Evolutionary conservation across 2,888 invertebrate genomes (phyloP).

Genomic region (Electrophaes corylata): DNA sequence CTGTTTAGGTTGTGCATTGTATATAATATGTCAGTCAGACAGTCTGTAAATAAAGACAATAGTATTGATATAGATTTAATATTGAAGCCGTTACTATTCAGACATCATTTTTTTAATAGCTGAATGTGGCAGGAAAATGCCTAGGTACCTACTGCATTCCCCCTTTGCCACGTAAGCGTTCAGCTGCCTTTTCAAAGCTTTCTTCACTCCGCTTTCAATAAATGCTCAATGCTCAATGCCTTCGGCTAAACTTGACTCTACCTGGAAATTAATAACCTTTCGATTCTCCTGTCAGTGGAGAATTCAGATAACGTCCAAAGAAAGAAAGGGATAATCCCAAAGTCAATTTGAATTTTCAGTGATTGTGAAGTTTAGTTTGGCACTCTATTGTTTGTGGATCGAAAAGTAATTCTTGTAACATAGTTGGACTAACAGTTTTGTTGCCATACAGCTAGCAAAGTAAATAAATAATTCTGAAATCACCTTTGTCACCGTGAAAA

Average conservation of each 20-base stretch:
- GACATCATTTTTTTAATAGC: neutral
- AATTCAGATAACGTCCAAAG: constrained; percentile 31
- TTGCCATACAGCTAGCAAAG: too few relatives aligned
- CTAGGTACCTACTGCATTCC: constrained; percentile 17
- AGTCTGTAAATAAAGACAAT: too few relatives aligned
- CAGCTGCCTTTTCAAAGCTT: constrained; percentile 64
- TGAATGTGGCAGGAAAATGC: neutral
- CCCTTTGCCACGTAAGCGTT: constrained; percentile 40
- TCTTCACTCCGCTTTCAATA: constrained; percentile 65
- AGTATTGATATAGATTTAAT: too few relatives aligned
- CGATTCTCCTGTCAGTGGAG: constrained; percentile 37
- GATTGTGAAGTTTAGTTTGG: constrained; percentile 13
- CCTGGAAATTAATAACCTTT: constrained; percentile 63
- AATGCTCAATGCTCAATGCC: constrained; percentile 65
- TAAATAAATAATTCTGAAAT: too few relatives aligned
- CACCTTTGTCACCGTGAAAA: too few relatives aligned
- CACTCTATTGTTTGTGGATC: constrained; percentile 16
- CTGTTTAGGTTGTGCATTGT: too few relatives aligned
- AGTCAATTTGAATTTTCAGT: constrained; percentile 26
- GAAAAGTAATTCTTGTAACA: neutral
- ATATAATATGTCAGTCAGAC: too few relatives aligned
- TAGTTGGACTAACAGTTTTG: neutral
- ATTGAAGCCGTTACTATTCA: too few relatives aligned
- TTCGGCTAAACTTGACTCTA: constrained; percentile 49
- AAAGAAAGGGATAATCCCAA: constrained; percentile 35